These are phyloP conservation scores for Emesis furor DNA, from an alignment of 2,888 invertebrate species.

Conservation along the genomic window DNA sequence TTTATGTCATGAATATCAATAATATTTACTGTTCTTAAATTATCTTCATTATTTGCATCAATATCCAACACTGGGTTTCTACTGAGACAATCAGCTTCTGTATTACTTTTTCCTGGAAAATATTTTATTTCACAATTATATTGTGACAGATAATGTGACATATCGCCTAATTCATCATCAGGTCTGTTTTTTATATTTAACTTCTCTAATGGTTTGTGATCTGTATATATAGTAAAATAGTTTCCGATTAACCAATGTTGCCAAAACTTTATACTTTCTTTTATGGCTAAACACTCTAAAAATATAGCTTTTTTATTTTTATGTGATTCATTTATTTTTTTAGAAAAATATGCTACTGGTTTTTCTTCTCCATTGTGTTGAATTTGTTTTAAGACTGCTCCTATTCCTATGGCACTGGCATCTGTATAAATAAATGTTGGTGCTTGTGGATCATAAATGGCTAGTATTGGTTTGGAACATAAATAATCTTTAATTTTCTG, in stretches of 20 bases:
- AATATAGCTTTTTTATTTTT: slow-evolving; percentile 51
- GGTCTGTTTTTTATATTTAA: slow-evolving; percentile 71
- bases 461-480: slow-evolving; percentile 38
- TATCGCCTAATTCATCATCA: slow-evolving; percentile 73
- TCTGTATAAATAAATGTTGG: slow-evolving; percentile 53
- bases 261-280: slow-evolving; percentile 47
- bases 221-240: slow-evolving; percentile 50
- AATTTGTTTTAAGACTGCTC: slow-evolving; percentile 62
- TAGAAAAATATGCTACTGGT: slow-evolving; percentile 44
- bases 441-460: slow-evolving; percentile 47
- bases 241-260: slow-evolving; percentile 53
- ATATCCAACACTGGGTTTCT: slow-evolving; percentile 21
- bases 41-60: slow-evolving; percentile 36
- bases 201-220: slow-evolving; percentile 68
- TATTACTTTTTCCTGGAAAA: slow-evolving; percentile 40
- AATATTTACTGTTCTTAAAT: slow-evolving; percentile 34
- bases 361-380: slow-evolving; percentile 53
- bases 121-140: slow-evolving; percentile 46
- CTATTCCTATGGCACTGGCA: slow-evolving; percentile 41
- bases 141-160: slow-evolving; percentile 55
- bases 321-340: slow-evolving; percentile 40
- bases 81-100: slow-evolving; percentile 35
- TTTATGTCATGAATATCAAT: slow-evolving; percentile 48
- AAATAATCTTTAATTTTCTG: neutral
- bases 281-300: slow-evolving; percentile 54